Evolutionary conservation across 1,140 invertebrate species (phyloP), one percentile per base, ranked within the genome.

Genomic region (Eupeodes corollae): DNA sequence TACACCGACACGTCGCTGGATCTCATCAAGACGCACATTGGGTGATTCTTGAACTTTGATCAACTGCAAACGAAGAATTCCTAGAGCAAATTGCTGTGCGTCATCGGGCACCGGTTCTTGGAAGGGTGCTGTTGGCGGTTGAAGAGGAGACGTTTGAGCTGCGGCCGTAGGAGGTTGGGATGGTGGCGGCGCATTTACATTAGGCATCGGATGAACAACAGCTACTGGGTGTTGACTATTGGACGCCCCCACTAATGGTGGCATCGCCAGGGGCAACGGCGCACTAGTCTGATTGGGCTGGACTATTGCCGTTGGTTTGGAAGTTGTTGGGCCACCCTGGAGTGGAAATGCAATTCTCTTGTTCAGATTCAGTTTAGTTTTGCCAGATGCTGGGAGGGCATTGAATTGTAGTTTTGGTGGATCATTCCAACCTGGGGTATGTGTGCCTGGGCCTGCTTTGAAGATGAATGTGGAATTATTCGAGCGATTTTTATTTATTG

Each of bases 351-450:
- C 54, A 3, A 65, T 60, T 16, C 63, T 55, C 39, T 65, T 63
- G 26, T 63, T 57, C 15, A 61, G 56, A 43, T 63, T 63, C 6
- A 65, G 49, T 14, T 60, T 61, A 13, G 60, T 58, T 6, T 63
- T 54, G 15, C 54, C 51, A 19, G 33, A 51, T 42, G 33, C 33
- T n/a, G 42, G 14, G 8, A 39, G 33, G 6, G 57, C 40, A 48
- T 48, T 57, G 6, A 35, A 46, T n/a, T 46, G 19, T 2, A 65
- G 12, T 39, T 57, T 57, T 5, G 63, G 63, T 38, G 63, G 63
- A 53, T 65, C 63, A 44, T 65, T 65, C 63, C 63, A 65, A 15
- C 63, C 63, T 14, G 63, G 63, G 8, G 61, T 64, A 1, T 59
- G 52, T 12, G 61, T 60, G 12, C 61, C 61, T 61, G 21, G n/a